A percentile compares a stretch with the other conserved stretches of the same genome.
Conservation (phyloP, 1,140 invertebrate species). For the Stratiolaelaps scimitus region DNA sequence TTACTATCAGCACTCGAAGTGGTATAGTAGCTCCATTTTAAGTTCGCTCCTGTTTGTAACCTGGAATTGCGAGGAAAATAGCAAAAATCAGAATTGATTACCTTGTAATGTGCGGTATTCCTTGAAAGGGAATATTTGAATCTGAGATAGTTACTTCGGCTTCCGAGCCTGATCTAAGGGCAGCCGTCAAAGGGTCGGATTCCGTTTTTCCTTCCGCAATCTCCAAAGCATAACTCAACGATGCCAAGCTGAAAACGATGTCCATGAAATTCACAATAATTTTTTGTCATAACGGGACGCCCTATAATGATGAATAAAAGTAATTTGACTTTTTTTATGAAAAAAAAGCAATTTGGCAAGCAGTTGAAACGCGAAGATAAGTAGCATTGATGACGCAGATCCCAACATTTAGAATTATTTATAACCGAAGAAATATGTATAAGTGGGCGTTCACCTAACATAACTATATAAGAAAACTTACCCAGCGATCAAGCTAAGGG, state of each 20-base stretch:
- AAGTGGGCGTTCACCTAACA: no score
- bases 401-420: no score
- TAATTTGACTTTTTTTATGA: not conserved
- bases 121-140: slow-evolving; percentile 7
- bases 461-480: not conserved
- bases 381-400: no score
- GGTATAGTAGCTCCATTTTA: no score
- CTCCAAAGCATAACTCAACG: not conserved
- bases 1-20: no score
- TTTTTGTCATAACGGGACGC: no score
- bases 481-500: slow-evolving; percentile 10
- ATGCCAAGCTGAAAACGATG: not conserved
- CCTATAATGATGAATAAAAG: no score
- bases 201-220: not conserved
- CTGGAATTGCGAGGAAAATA: no score
- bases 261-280: no score
- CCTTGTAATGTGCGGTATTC: slow-evolving; percentile 21
- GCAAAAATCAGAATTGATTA: not conserved
- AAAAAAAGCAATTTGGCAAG: not conserved
- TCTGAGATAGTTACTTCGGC: not conserved
- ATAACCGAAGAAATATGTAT: no score
- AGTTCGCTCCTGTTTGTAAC: no score
- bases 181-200: slow-evolving; percentile 15
- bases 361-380: no score
- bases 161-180: not conserved